Percentiles rank a stretch among this genome's conserved stretches.
phyloP scores from a whole-genome alignment of 2,113 vertebrate genomes.

The Poeciliopsis prolifica region DNA sequence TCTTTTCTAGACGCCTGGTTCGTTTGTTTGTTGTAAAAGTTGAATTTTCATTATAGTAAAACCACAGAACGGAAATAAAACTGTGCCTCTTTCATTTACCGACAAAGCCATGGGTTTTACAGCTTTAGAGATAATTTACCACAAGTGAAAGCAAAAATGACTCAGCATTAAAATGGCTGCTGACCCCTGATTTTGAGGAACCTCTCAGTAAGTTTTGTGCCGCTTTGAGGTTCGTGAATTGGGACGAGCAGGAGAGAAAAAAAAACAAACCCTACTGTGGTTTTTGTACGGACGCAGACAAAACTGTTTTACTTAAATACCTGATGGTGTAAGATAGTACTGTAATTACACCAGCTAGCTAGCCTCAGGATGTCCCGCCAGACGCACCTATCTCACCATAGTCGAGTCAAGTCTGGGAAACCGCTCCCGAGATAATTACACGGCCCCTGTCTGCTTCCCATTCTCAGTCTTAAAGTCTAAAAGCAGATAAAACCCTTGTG shows the following conservation, averaged over 20 bases:
- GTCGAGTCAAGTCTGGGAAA: constrained; percentile 34
- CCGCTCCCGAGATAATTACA: not conserved
- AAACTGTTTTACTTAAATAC: constrained; percentile 62
- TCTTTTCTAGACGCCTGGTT: too few relatives aligned
- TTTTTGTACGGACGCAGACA: constrained; percentile 60
- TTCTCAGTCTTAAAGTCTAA: not conserved
- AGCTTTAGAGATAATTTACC: too few relatives aligned
- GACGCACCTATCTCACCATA: constrained; percentile 47
- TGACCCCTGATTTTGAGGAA: not conserved
- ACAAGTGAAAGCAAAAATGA: too few relatives aligned
- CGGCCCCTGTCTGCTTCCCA: not conserved
- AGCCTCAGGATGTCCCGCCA: constrained; percentile 59
- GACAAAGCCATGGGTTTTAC: too few relatives aligned
- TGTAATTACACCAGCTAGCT: constrained; percentile 65
- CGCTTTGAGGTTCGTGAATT: constrained; percentile 56
- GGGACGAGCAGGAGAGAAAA: constrained; percentile 31
- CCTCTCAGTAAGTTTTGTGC: constrained; percentile 13
- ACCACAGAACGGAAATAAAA: too few relatives aligned
- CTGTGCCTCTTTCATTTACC: too few relatives aligned
- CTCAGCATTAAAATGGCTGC: too few relatives aligned
- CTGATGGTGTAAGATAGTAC: constrained; percentile 62
- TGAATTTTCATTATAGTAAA: too few relatives aligned
- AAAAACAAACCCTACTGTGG: constrained; percentile 50
- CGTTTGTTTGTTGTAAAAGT: too few relatives aligned
- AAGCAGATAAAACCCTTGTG: not conserved